Conservation (phyloP, 2,113 vertebrate genomes). For the Clarias magur region DNA sequence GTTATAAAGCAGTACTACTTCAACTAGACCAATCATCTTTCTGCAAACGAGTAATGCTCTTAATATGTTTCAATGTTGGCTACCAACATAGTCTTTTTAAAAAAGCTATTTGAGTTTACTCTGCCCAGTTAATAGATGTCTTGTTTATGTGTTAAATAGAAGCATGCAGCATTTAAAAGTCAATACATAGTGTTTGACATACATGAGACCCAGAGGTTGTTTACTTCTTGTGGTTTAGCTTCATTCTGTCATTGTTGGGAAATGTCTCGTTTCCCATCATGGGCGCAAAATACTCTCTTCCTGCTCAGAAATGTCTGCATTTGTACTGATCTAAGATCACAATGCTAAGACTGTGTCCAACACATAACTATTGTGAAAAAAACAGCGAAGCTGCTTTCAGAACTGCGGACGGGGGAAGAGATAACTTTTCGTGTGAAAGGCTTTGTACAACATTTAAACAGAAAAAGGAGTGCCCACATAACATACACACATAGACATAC, state of each 20-base stretch:
- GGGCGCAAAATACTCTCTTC: conserved; percentile 55
- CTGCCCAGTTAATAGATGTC: neutral
- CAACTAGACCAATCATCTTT: conserved; percentile 1
- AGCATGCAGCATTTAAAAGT: conserved; percentile 44
- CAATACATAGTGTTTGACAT: conserved; percentile 35
- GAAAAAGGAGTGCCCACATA: conserved; percentile 31
- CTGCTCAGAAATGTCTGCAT: conserved; percentile 38
- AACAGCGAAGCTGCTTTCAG: conserved; percentile 41
- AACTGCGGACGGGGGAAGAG: conserved; percentile 23
- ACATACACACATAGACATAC: neutral
- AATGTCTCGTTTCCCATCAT: conserved; percentile 75
- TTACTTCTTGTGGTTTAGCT: conserved; percentile 73
- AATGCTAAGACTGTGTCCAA: neutral
- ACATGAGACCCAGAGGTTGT: conserved; percentile 51
- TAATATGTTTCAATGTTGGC: neutral
- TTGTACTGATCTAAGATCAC: conserved; percentile 42
- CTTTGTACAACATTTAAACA: conserved; percentile 12
- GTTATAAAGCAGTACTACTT: conserved; percentile 48
- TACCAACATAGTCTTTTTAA: neutral
- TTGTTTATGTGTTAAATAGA: conserved; percentile 34
- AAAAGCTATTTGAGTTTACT: conserved; percentile 10
- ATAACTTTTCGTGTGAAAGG: conserved; percentile 25
- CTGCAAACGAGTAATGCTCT: conserved; percentile 10
- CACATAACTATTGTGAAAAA: conserved; percentile 16
- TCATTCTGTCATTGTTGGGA: conserved; percentile 68